Evolutionary conservation across 2,113 vertebrate species (phyloP).

Genomic region (Colossoma macropomum): DNA sequence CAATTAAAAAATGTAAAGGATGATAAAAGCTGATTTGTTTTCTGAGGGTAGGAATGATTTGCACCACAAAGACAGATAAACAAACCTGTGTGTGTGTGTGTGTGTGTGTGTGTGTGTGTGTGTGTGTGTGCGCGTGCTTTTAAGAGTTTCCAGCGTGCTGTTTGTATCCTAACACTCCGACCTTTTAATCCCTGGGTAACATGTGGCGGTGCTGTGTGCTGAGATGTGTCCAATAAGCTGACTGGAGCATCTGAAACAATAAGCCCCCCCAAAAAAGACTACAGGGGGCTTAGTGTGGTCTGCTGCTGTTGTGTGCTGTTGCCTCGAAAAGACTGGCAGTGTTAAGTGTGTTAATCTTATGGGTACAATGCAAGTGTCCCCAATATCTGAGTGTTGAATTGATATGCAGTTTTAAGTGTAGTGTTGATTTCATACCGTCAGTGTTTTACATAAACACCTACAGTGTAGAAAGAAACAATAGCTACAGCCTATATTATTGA

Average conservation of each 20-base stretch:
- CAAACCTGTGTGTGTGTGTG: not conserved
- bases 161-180: conserved; percentile 4
- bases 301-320: not conserved
- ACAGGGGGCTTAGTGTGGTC: not conserved
- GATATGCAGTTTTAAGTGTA: too few relatives aligned
- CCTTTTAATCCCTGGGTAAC: conserved; percentile 19
- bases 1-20: too few relatives aligned
- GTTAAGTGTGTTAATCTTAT: not conserved
- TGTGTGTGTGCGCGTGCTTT: not conserved
- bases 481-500: too few relatives aligned
- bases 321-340: too few relatives aligned
- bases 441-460: too few relatives aligned
- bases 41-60: too few relatives aligned
- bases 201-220: conserved; percentile 2
- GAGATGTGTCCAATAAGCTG: not conserved
- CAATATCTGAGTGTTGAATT: too few relatives aligned
- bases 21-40: too few relatives aligned
- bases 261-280: not conserved
- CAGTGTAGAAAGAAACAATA: too few relatives aligned
- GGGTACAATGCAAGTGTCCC: too few relatives aligned
- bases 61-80: not conserved
- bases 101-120: too few relatives aligned
- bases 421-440: too few relatives aligned
- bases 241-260: not conserved
- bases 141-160: not conserved